Conservation (phyloP, 2,797 vertebrate genomes). For the Arrhamphus sclerolepis region DNA sequence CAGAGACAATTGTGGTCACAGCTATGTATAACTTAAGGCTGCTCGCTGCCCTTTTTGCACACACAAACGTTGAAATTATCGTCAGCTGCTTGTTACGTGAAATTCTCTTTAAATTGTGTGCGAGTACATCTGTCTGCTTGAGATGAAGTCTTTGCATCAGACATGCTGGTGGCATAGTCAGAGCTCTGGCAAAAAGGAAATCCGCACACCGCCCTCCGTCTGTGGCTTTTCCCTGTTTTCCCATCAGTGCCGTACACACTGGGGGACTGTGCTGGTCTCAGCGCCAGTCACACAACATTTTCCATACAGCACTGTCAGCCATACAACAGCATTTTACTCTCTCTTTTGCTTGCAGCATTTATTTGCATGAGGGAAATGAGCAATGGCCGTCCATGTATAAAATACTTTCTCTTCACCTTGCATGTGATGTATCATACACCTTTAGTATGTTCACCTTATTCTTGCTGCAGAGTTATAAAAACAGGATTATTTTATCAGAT, state of each 20-base stretch:
- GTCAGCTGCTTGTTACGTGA: conserved; percentile 19
- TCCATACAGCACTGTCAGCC: conserved; percentile 72
- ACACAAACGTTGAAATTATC: conserved; percentile 19
- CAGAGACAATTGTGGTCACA: conserved; percentile 22
- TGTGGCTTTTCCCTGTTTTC: conserved; percentile 30
- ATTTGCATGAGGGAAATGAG: conserved; percentile 85
- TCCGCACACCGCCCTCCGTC: conserved; percentile 44
- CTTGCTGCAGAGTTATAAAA: neutral
- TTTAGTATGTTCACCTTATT: neutral
- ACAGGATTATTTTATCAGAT: conserved; percentile 9
- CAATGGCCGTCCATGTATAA: conserved; percentile 46
- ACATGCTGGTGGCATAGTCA: conserved; percentile 40
- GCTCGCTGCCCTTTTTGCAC: conserved; percentile 33
- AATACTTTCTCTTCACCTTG: conserved; percentile 43
- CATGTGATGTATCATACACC: conserved; percentile 29
- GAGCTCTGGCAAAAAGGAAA: conserved; percentile 70
- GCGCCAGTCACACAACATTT: conserved; percentile 76
- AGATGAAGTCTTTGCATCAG: conserved; percentile 5
- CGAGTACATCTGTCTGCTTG: neutral
- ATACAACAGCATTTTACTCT: conserved; percentile 73
- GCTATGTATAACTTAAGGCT: conserved; percentile 21
- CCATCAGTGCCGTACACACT: conserved; percentile 64
- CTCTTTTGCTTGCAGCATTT: conserved; percentile 57
- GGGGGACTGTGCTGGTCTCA: conserved; percentile 69
- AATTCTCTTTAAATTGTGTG: conserved; percentile 18